These are phyloP conservation scores for Sebastes matsubarae DNA, from an alignment of 2,797 vertebrate genomes.

Conservation along the genomic window DNA sequence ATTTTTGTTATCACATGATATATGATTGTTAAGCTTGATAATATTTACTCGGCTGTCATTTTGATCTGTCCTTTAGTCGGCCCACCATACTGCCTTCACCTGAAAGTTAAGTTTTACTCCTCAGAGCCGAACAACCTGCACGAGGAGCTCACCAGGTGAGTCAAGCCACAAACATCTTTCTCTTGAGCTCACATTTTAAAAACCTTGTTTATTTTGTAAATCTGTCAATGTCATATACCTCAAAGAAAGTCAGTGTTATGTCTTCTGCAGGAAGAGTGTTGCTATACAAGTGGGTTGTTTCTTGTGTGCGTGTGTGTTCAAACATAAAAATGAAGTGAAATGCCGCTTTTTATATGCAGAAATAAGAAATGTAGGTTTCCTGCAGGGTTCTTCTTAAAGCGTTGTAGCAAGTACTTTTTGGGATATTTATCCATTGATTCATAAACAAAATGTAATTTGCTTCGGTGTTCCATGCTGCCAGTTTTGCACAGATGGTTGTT, in stretches of 20 bases:
- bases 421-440: neutral
- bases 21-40: neutral
- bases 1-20: neutral
- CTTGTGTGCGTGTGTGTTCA: too few relatives aligned
- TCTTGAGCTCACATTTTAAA: neutral
- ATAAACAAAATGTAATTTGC: neutral
- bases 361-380: neutral
- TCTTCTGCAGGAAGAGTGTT: neutral
- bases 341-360: fast-evolving
- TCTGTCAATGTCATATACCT: neutral
- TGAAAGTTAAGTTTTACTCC: constrained; percentile 98
- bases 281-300: neutral
- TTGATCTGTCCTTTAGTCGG: constrained; percentile 83
- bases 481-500: neutral
- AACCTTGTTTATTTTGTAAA: neutral
- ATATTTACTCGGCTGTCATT: neutral
- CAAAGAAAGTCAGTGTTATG: neutral
- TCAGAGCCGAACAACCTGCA: constrained; percentile 98
- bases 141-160: constrained; percentile 95
- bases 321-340: neutral
- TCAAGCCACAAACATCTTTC: neutral
- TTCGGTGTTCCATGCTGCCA: neutral
- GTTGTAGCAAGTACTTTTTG: neutral
- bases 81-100: constrained; percentile 96
- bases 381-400: neutral